Conservation (phyloP, 53 echinoderm and acorn worm species). For the Patiria pectinifera region DNA sequence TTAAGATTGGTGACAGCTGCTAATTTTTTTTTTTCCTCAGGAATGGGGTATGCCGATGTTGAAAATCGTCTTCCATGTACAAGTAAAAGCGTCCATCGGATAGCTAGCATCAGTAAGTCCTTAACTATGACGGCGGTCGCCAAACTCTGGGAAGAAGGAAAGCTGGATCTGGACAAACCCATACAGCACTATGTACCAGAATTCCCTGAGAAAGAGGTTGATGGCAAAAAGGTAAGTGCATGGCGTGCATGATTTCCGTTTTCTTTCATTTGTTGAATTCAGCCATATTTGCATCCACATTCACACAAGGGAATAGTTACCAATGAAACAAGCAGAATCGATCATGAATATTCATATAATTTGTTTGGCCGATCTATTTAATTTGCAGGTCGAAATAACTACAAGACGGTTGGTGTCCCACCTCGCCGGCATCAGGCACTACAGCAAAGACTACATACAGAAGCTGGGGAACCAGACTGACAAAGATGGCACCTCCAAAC, state of each 20-base stretch:
- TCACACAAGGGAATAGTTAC: too few relatives aligned
- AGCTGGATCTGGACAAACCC: slow-evolving; percentile 87
- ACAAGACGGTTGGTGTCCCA: slow-evolving; percentile 90
- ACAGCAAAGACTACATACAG: slow-evolving; percentile 81
- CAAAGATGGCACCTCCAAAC: slow-evolving; percentile 23
- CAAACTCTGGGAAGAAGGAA: slow-evolving; percentile 85
- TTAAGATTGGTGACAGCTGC: background rate
- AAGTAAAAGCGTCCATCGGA: slow-evolving; percentile 69
- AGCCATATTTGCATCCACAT: too few relatives aligned
- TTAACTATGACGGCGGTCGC: slow-evolving; percentile 88
- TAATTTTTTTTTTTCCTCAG: slow-evolving; percentile 36
- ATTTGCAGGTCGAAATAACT: slow-evolving; percentile 76
- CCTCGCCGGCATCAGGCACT: slow-evolving; percentile 90
- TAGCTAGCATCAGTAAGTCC: slow-evolving; percentile 92
- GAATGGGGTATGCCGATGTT: slow-evolving; percentile 86
- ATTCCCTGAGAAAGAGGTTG: slow-evolving; percentile 85
- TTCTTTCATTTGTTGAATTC: too few relatives aligned
- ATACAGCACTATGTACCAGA: slow-evolving; percentile 85
- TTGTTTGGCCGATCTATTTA: background rate
- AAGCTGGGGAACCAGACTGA: slow-evolving; percentile 43
- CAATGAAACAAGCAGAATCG: too few relatives aligned
- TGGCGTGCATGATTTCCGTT: too few relatives aligned
- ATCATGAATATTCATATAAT: too few relatives aligned
- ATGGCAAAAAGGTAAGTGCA: slow-evolving; percentile 81
- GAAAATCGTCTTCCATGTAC: slow-evolving; percentile 83